Evolutionary conservation across 1,140 invertebrate species (phyloP).

Genomic region (Alviniconcha marisindica): DNA sequence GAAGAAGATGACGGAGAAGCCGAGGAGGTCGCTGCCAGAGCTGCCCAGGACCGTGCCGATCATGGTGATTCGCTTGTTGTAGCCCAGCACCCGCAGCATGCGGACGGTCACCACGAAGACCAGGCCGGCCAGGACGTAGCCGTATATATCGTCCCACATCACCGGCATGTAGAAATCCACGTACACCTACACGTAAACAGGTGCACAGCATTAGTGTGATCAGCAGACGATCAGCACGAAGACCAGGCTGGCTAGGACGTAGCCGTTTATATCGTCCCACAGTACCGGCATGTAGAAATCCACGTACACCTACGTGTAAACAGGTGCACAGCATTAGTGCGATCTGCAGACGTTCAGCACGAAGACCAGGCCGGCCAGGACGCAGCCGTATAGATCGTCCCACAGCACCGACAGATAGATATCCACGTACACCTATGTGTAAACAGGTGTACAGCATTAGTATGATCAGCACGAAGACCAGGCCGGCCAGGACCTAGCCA

Average conservation of each 20-base stretch:
- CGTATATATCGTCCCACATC: conserved; percentile 53
- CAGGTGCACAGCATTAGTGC: too few relatives aligned
- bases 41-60: conserved; percentile 46
- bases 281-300: conserved; percentile 61
- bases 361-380: conserved; percentile 53
- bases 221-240: conserved; percentile 59
- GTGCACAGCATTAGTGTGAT: too few relatives aligned
- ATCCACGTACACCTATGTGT: conserved; percentile 44
- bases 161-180: conserved; percentile 62
- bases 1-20: conserved; percentile 63
- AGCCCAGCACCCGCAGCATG: conserved; percentile 63
- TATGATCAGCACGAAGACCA: conserved; percentile 57
- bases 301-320: conserved; percentile 32
- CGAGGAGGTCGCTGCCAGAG: conserved; percentile 52
- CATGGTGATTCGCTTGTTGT: conserved; percentile 61
- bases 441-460: too few relatives aligned
- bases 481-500: conserved; percentile 43
- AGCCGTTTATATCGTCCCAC: conserved; percentile 53
- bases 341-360: conserved; percentile 55
- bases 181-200: conserved; percentile 9
- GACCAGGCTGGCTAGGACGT: conserved; percentile 45
- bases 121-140: conserved; percentile 44
- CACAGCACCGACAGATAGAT: conserved; percentile 60
- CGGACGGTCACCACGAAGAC: conserved; percentile 59
- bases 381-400: conserved; percentile 49